Evolutionary conservation across 1,140 invertebrate genomes (phyloP).

Genomic region (Lepidotrigona ventralis): DNA sequence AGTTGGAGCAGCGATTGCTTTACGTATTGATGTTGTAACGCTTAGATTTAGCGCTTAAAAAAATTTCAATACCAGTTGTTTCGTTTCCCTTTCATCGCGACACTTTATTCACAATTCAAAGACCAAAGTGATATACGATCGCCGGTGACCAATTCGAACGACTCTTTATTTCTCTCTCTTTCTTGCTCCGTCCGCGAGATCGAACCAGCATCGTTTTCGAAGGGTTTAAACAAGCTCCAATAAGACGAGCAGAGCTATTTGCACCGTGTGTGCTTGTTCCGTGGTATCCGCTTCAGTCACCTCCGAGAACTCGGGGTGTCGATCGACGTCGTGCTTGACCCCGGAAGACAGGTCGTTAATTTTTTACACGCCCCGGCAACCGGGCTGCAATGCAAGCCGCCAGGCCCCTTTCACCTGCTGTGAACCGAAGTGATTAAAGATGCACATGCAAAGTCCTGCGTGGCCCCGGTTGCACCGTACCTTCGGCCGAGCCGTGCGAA

Average conservation of each 20-base stretch:
- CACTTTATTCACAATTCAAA: constrained; percentile 8
- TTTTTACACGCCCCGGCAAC: constrained; percentile 52
- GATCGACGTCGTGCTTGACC: constrained; percentile 49
- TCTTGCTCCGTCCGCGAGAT: background rate
- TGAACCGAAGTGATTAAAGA: constrained; percentile 60
- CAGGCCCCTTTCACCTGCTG: constrained; percentile 49
- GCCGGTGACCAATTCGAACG: background rate
- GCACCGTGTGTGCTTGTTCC: background rate
- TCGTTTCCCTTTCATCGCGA: background rate
- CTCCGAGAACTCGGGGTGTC: constrained; percentile 3
- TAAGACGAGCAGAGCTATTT: constrained; percentile 13
- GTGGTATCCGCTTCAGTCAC: constrained; percentile 19
- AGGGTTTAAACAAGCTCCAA: background rate
- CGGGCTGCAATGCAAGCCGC: constrained; percentile 37
- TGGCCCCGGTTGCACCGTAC: background rate
- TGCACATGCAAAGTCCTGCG: constrained; percentile 48
- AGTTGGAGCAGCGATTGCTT: background rate
- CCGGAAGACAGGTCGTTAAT: constrained; percentile 62
- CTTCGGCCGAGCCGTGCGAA: background rate
- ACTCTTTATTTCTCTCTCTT: background rate
- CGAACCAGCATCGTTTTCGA: background rate
- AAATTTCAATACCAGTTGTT: background rate
- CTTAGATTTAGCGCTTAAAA: background rate
- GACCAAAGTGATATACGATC: background rate
- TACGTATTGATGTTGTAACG: background rate